Percentiles rank a stretch among this genome's conserved stretches.
Evolutionary conservation across 2,113 vertebrate species (phyloP).

Genomic region (Crocuta crocuta): DNA sequence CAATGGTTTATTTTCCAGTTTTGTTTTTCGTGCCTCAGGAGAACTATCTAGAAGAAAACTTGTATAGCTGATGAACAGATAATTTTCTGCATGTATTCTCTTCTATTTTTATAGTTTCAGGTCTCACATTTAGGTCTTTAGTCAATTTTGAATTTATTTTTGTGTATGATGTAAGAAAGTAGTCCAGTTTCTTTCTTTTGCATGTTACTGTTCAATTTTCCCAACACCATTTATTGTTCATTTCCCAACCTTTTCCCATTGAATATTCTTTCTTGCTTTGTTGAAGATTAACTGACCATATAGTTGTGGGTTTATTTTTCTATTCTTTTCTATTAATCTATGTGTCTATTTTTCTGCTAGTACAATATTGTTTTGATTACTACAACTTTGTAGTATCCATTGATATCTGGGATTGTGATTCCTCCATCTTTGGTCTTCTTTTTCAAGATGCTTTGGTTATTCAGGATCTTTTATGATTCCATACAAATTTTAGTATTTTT

Average conservation of each 20-base stretch:
- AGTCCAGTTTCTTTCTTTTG: background rate
- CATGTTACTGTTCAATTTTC: background rate
- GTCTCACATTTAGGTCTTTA: background rate
- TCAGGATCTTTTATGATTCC: background rate
- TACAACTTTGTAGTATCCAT: background rate
- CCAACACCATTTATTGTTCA: background rate
- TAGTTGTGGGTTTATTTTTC: background rate
- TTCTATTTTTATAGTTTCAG: background rate
- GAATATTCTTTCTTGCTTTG: background rate
- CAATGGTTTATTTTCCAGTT: background rate
- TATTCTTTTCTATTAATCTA: background rate
- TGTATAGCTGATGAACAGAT: background rate
- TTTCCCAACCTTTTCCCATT: background rate
- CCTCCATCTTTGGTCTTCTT: background rate
- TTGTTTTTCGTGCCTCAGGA: background rate
- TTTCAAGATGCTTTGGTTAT: background rate
- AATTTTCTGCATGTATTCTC: background rate
- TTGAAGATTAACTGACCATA: background rate
- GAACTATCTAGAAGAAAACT: background rate
- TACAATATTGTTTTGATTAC: background rate
- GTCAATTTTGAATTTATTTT: background rate
- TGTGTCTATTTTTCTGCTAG: background rate
- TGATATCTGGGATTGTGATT: background rate
- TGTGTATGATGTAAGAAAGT: background rate
- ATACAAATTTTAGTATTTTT: background rate